A percentile compares a stretch with the other conserved stretches of the same genome.
phyloP scores from a whole-genome alignment of 2,888 invertebrate species.

The Callinectes sapidus region DNA sequence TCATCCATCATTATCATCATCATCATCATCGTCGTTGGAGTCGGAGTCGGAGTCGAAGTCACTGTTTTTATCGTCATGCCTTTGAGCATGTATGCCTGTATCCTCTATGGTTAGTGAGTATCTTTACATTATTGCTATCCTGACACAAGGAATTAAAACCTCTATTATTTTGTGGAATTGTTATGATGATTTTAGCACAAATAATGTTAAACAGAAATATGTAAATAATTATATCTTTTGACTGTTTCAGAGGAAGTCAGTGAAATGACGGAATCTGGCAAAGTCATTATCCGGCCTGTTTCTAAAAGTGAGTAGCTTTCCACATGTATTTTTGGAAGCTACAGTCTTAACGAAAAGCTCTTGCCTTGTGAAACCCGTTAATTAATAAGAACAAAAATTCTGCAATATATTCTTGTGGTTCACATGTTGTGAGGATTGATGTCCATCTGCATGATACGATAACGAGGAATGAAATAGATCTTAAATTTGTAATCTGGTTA shows the following conservation, averaged over 20 bases:
- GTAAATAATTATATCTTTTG: background rate
- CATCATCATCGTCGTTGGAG: too few relatives aligned
- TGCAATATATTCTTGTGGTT: background rate
- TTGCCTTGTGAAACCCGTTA: background rate
- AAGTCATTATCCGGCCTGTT: conserved; percentile 54
- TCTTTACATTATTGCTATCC: too few relatives aligned
- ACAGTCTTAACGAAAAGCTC: background rate
- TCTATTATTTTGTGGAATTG: background rate
- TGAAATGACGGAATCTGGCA: conserved; percentile 70
- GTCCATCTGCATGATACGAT: background rate
- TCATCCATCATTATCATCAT: background rate
- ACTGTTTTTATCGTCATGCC: too few relatives aligned
- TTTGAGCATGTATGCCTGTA: too few relatives aligned
- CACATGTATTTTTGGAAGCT: background rate
- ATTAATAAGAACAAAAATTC: background rate
- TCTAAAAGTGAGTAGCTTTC: conserved; percentile 67
- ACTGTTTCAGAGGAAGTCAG: conserved; percentile 69
- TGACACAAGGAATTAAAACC: too few relatives aligned
- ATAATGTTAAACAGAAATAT: background rate
- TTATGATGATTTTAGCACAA: background rate
- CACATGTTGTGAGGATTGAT: background rate
- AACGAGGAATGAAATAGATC: too few relatives aligned
- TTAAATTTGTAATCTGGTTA: background rate
- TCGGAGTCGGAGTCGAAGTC: too few relatives aligned
- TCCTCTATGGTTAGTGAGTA: too few relatives aligned